Percentiles rank a stretch among this genome's conserved stretches.
Evolutionary conservation across 2,888 invertebrate species (phyloP).

Genomic region (Drosophila austrosaltans): DNA sequence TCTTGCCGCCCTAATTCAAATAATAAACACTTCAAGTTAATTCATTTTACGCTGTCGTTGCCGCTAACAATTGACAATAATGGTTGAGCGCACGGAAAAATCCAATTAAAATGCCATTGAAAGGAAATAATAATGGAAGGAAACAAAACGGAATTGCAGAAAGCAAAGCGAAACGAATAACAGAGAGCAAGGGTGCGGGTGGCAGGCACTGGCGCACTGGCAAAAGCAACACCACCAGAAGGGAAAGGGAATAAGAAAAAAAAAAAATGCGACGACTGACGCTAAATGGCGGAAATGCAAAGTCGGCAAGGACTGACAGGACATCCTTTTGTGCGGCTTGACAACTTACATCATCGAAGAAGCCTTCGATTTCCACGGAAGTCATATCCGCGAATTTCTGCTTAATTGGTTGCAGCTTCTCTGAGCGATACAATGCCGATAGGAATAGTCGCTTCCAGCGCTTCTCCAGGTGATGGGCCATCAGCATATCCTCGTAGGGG

Average conservation of each 20-base stretch:
- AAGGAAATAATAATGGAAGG: constrained; percentile 80
- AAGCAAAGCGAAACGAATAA: constrained; percentile 19
- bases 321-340: constrained; percentile 26
- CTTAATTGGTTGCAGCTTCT: constrained; percentile 91
- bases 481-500: constrained; percentile 82
- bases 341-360: constrained; percentile 81
- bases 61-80: constrained; percentile 79
- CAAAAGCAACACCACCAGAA: too few relatives aligned
- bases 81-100: constrained; percentile 80
- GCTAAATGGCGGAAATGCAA: constrained; percentile 76
- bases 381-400: constrained; percentile 93
- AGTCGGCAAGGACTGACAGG: constrained; percentile 32
- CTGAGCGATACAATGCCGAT: constrained; percentile 88
- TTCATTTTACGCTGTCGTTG: constrained; percentile 76
- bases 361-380: constrained; percentile 87
- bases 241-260: neutral
- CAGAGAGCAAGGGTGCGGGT: neutral
- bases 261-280: constrained; percentile 32
- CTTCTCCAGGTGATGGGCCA: constrained; percentile 86
- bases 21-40: constrained; percentile 83
- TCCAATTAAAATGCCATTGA: constrained; percentile 83
- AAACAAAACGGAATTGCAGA: constrained; percentile 77
- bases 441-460: constrained; percentile 89
- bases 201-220: too few relatives aligned
- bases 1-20: constrained; percentile 73